Evolutionary conservation across 2,797 vertebrate species (phyloP).

Genomic region (Acanthornis magna): DNA sequence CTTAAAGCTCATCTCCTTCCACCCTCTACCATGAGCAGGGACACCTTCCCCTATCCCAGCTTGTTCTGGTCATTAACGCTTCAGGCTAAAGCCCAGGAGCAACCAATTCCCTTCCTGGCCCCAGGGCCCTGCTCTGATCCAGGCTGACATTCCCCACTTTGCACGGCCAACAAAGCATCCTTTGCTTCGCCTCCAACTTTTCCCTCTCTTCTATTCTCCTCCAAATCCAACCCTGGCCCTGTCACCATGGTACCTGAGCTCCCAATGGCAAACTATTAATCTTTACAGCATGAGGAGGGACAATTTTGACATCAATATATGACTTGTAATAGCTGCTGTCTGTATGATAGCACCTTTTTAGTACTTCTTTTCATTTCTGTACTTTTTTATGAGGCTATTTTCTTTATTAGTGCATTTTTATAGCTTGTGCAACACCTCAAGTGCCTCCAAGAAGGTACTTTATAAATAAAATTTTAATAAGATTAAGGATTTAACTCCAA

Average conservation of each 20-base stretch:
- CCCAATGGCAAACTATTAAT: background rate
- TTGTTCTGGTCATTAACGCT: background rate
- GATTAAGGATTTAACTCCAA: slow-evolving; percentile 7
- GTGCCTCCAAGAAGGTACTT: background rate
- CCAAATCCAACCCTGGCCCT: background rate
- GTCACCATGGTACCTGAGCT: background rate
- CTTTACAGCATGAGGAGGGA: background rate
- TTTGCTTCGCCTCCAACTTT: background rate
- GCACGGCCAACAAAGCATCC: background rate
- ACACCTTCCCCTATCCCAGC: background rate
- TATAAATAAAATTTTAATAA: slow-evolving; percentile 34
- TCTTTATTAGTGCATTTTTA: slow-evolving; percentile 22
- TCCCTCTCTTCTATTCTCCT: background rate
- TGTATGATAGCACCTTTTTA: background rate
- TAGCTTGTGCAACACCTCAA: background rate
- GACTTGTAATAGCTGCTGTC: background rate
- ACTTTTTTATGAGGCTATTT: slow-evolving; percentile 30
- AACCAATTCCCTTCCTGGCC: background rate
- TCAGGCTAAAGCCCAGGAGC: background rate
- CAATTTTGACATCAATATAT: background rate
- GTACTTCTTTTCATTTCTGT: background rate
- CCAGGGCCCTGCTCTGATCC: background rate
- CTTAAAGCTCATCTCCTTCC: background rate
- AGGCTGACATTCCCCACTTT: background rate
- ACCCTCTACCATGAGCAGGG: background rate